Evolutionary conservation across 2,113 vertebrate species (phyloP), one percentile per base, ranked within the genome.

Genomic region (Amblyornis subalaris): DNA sequence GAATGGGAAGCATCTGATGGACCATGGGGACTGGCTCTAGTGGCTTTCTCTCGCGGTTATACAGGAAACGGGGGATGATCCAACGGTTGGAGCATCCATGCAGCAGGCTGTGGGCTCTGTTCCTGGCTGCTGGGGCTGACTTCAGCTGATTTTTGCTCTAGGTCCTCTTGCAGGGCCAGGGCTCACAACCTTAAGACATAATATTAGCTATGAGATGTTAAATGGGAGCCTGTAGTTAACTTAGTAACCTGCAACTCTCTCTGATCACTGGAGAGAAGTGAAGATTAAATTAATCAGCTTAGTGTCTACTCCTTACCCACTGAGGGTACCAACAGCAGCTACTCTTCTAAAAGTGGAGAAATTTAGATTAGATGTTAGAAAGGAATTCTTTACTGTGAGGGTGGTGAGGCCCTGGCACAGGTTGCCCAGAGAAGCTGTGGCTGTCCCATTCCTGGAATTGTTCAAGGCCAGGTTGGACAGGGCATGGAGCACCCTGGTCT

Each of bases 401-500:
- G 5, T 54, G 11, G 5, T 35, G 47, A 61, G 5, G 25, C 0
- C 2, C 2, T 54, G 54, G 62, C 40, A 42, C 21, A 48, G 14
- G 6, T 1, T 54, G 2, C 8, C 6, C 40, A 42, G 40, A 36
- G 18, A 15, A 48, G 21, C 40, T 33, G n/a, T 48, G 29, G n/a
- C 1, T 89, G 35, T 12, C 35, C 6, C 35, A 23, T 18, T 24
- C 11, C 47, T 82, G 47, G 29, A 42, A 61, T 14, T 35, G 6
- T 33, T 1, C 40, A 15, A 54, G 25, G 18, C 25, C 38, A 40
- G 9, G 3, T 2, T 61, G 31, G 18, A 33, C 2, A 2, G 14
- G 18, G 4, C 21, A 35, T 19, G 10, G 25, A 62, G 12, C 9
- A 69, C 3, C 31, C 35, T 62, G 14, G 11, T 1, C 1, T 33